Evolutionary conservation across 2,888 invertebrate genomes (phyloP).

Genomic region (Monopis laevigella): DNA sequence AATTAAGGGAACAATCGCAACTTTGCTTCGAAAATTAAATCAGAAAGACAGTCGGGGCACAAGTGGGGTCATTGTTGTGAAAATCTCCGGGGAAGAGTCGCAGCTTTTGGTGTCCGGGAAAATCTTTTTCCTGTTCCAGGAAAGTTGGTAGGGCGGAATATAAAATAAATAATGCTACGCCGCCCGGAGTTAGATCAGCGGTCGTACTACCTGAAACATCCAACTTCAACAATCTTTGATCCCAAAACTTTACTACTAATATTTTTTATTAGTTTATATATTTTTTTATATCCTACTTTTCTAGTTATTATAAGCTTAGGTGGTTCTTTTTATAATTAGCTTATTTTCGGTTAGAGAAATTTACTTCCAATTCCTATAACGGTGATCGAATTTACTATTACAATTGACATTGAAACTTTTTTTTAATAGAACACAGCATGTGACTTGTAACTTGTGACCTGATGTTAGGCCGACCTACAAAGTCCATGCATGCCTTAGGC

Average conservation of each 20-base stretch:
- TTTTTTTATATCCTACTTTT: too few relatives aligned
- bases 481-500: too few relatives aligned
- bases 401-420: too few relatives aligned
- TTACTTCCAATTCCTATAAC: too few relatives aligned
- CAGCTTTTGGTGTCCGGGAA: not conserved
- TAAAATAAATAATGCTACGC: constrained; percentile 4
- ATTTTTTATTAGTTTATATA: too few relatives aligned
- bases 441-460: too few relatives aligned
- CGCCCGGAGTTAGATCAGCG: constrained; percentile 7
- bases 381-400: too few relatives aligned
- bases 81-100: not conserved
- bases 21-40: constrained; percentile 1
- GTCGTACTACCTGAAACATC: not conserved
- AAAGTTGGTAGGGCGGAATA: constrained; percentile 1
- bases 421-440: too few relatives aligned
- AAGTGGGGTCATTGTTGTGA: constrained; percentile 7
- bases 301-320: too few relatives aligned
- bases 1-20: not conserved
- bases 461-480: too few relatives aligned
- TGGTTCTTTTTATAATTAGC: too few relatives aligned
- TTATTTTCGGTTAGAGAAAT: too few relatives aligned
- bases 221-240: constrained; percentile 8
- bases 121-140: not conserved
- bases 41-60: constrained; percentile 5
- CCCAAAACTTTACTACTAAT: constrained; percentile 5